Evolutionary conservation across 2,888 invertebrate species (phyloP).

Genomic region (Hemicrepidius hirtus): DNA sequence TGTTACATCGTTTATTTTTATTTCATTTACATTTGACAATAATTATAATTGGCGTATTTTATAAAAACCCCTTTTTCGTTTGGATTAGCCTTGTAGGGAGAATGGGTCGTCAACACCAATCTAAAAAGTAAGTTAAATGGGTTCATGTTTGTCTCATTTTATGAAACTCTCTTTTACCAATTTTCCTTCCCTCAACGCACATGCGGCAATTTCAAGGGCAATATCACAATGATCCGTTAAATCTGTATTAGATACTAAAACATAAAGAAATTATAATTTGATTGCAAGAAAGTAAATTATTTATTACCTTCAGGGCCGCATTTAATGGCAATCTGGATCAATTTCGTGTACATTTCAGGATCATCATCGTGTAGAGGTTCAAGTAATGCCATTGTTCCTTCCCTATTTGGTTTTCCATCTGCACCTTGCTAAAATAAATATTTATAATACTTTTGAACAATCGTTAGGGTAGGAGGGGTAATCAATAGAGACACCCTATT

Average conservation of each 20-base stretch:
- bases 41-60: too few species aligned
- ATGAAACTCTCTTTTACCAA: slow-evolving; percentile 6
- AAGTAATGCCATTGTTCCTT: slow-evolving; percentile 65
- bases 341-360: slow-evolving; percentile 65
- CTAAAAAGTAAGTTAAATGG: slow-evolving; percentile 7
- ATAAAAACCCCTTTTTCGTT: not conserved
- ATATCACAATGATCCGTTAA: slow-evolving; percentile 45
- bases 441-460: too few species aligned
- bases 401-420: slow-evolving; percentile 53
- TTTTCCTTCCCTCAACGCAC: slow-evolving; percentile 39
- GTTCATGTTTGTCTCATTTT: not conserved
- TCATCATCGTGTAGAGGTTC: slow-evolving; percentile 69
- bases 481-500: too few species aligned
- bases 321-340: slow-evolving; percentile 69
- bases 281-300: too few species aligned
- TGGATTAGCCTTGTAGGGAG: not conserved
- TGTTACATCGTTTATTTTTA: too few species aligned
- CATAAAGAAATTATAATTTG: not conserved
- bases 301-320: slow-evolving; percentile 69
- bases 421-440: slow-evolving; percentile 45
- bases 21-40: too few species aligned
- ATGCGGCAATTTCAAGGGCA: slow-evolving; percentile 30
- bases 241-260: slow-evolving; percentile 16
- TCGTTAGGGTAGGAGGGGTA: too few species aligned
- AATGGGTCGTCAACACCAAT: slow-evolving; percentile 38